Base-by-base conservation (phyloP, 2,797 vertebrate species). In the Sternarchorhynchus goeldii region DNA sequence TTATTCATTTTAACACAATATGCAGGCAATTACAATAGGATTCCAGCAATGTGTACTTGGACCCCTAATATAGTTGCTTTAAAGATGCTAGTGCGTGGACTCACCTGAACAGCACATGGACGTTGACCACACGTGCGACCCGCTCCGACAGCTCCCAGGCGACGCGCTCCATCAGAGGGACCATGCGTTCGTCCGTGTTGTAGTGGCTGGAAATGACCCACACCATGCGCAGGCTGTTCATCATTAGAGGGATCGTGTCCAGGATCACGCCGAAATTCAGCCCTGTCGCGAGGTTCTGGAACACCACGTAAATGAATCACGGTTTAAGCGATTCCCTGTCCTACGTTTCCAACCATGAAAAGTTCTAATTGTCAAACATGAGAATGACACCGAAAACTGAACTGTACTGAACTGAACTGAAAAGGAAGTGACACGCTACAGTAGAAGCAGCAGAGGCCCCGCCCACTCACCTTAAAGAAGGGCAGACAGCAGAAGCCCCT, bases 201-300 rank as follows among this genome's bases (percentile, higher is more conserved):
- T 96, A 99, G 88, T 96, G 91, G 3, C 89, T 87, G 0, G 98
- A 98, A 81, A 96, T 93, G 71, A 95, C 91, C 97, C 97, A 99
- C 60, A 98, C 91, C 84, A 95, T 91, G 18, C 94, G 89, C 85
- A 99, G 88, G 50, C 93, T 92, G 0, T 89, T 91, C 95, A 99
- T 94, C 91, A 99, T 92, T 1, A 89, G 83, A 8, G 95, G 93
- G 72, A 98, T 94, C 4, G 93, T 95, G 12, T 94, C 91, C 66
- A 94, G 73, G 57, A 97, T 88, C 16, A 94, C 83, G 20, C 77
- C 76, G 32, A 97, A 94, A 78, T 88, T 88, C 10, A 90, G 57
- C 17, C 93, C 95, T 0, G 92, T 90, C 0, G 94, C 91, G 81
- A 99, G 87, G 86, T 95, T 95, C 98, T 99, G 79, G 6, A 67